Evolutionary conservation across 2,888 invertebrate genomes (phyloP).

Genomic region (Metellina segmentata): DNA sequence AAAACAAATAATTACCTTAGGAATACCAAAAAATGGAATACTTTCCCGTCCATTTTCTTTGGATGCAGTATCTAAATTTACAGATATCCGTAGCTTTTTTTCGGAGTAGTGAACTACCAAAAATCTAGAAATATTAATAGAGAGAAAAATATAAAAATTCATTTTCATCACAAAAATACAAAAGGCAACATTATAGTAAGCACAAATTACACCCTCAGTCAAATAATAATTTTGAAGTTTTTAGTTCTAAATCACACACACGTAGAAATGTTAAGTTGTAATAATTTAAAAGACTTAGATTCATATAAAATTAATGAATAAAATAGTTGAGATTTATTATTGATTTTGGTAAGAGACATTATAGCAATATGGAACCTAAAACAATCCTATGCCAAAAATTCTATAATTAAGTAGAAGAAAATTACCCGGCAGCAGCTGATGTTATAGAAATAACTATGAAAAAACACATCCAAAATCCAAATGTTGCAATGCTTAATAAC

Average conservation of each 20-base stretch:
- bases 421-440: slow-evolving; percentile 40
- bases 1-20: slow-evolving; percentile 31
- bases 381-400: neutral
- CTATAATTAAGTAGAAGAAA: neutral
- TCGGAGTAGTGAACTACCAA: slow-evolving; percentile 24
- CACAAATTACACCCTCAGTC: too few relatives aligned
- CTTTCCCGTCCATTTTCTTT: slow-evolving; percentile 6
- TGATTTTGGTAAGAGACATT: neutral
- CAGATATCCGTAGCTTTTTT: slow-evolving; percentile 17
- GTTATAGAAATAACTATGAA: slow-evolving; percentile 23
- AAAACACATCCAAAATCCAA: slow-evolving; percentile 69
- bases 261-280: too few relatives aligned
- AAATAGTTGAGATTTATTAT: neutral
- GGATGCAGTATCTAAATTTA: slow-evolving; percentile 28
- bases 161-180: too few relatives aligned
- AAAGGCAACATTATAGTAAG: too few relatives aligned
- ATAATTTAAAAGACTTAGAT: too few relatives aligned
- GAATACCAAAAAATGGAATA: slow-evolving; percentile 47
- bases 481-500: slow-evolving; percentile 67
- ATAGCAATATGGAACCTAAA: neutral
- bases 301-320: too few relatives aligned
- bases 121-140: slow-evolving; percentile 16
- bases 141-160: neutral
- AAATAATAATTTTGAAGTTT: too few relatives aligned
- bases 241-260: too few relatives aligned